Conservation (phyloP, 2,888 invertebrate genomes). For the Torymus tubicola region DNA sequence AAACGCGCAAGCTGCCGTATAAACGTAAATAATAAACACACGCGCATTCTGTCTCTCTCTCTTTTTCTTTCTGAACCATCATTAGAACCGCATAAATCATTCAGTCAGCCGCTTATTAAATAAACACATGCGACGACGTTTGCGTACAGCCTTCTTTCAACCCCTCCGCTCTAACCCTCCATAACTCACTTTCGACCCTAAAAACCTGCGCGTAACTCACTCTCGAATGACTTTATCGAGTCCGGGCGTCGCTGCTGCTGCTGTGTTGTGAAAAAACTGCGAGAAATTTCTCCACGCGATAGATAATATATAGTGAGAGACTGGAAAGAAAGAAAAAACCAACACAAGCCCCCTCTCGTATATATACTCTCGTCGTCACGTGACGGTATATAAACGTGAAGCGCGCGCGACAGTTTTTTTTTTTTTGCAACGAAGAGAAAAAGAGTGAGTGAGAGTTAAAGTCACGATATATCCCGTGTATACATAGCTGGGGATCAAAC, state of each 20-base stretch:
- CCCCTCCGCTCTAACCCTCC: background rate
- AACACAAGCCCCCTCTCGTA: background rate
- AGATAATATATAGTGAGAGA: background rate
- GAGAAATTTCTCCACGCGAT: conserved; percentile 21
- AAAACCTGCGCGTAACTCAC: conserved; percentile 28
- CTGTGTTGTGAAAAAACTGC: conserved; percentile 3
- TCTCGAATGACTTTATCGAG: conserved; percentile 35
- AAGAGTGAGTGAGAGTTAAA: too few relatives aligned
- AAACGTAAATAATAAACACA: too few relatives aligned
- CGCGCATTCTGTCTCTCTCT: too few relatives aligned
- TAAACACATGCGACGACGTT: conserved; percentile 12
- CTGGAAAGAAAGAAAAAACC: conserved; percentile 7
- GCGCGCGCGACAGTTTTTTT: too few relatives aligned
- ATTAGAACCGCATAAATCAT: conserved; percentile 17
- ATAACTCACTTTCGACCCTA: conserved; percentile 26
- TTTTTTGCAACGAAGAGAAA: too few relatives aligned
- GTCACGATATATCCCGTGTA: too few relatives aligned
- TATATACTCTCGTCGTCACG: too few relatives aligned
- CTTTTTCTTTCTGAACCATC: background rate
- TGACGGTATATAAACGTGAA: too few relatives aligned
- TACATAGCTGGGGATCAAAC: too few relatives aligned
- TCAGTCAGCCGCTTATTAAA: conserved; percentile 19
- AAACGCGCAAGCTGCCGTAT: too few relatives aligned
- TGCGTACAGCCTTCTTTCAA: too few relatives aligned
- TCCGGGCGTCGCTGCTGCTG: background rate